Conservation (phyloP, 2,888 invertebrate species). For the Copidosoma aretas region DNA sequence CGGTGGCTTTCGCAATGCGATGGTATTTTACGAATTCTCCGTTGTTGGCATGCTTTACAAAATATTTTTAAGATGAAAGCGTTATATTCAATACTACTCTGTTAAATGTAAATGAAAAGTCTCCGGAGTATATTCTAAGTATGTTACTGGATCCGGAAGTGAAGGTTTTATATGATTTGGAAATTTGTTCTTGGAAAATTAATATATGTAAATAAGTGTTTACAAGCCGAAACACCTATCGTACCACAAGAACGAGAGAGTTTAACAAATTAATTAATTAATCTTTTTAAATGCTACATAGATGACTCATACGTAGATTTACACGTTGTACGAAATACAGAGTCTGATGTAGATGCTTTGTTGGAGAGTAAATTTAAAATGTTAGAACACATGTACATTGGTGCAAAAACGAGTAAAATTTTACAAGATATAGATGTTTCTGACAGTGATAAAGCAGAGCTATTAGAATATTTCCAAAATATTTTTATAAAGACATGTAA, state of each 20-base stretch:
- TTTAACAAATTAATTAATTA: conserved; percentile 35
- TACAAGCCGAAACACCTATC: conserved; percentile 39
- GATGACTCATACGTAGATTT: conserved; percentile 10
- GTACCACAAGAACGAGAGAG: conserved; percentile 31
- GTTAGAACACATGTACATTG: too few relatives aligned
- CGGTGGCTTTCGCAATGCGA: conserved; percentile 49
- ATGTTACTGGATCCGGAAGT: conserved; percentile 37
- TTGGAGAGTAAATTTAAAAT: too few relatives aligned
- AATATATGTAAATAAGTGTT: conserved; percentile 39
- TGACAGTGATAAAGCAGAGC: too few relatives aligned
- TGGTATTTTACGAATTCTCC: conserved; percentile 47
- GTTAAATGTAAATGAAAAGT: too few relatives aligned
- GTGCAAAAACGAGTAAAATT: too few relatives aligned
- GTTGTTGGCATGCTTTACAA: conserved; percentile 49
- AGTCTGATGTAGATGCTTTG: too few relatives aligned
- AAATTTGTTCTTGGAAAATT: conserved; percentile 42
- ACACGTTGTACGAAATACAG: too few relatives aligned
- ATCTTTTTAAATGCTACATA: conserved; percentile 42
- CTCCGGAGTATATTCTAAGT: too few relatives aligned
- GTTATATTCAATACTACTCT: too few relatives aligned
- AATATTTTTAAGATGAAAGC: conserved; percentile 45
- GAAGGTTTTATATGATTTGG: conserved; percentile 38
- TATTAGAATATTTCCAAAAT: conserved; percentile 29
- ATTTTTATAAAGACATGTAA: conserved; percentile 33
- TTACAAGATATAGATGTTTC: too few relatives aligned